A percentile compares a stretch with the other conserved stretches of the same genome.
Conservation (phyloP, 1,140 invertebrate genomes). For the Bradynema listronoti region DNA sequence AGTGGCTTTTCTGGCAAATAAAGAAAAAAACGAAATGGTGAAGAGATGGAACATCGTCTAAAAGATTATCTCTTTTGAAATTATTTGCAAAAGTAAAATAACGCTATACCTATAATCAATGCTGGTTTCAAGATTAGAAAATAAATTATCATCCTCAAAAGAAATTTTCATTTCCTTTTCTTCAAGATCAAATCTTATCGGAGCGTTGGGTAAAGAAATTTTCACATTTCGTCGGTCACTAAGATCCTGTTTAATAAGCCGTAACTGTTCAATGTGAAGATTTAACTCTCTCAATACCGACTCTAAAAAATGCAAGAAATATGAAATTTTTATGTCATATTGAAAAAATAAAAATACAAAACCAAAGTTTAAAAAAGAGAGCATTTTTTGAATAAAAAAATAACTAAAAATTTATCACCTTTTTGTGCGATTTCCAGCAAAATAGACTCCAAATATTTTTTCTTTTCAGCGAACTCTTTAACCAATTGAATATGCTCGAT, state of each 20-base stretch:
- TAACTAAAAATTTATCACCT: neutral
- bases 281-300: constrained; percentile 33
- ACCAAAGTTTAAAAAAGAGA: too few species aligned
- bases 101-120: constrained; percentile 21
- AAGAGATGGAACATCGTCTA: constrained; percentile 49
- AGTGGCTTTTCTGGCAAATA: constrained; percentile 15
- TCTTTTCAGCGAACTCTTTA: too few species aligned
- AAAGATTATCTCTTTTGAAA: constrained; percentile 27
- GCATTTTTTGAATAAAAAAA: constrained; percentile 1
- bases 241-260: constrained; percentile 31
- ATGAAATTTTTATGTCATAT: too few species aligned
- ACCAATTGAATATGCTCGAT: too few species aligned
- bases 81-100: constrained; percentile 1
- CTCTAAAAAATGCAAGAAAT: constrained; percentile 27
- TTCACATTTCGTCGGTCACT: constrained; percentile 46
- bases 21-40: constrained; percentile 38
- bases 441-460: too few species aligned
- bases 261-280: constrained; percentile 31
- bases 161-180: neutral
- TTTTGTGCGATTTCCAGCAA: too few species aligned
- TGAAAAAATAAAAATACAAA: too few species aligned
- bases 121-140: constrained; percentile 17
- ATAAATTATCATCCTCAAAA: neutral
- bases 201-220: constrained; percentile 39
- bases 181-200: constrained; percentile 15